Conservation (phyloP, 2,797 vertebrate genomes). For the Taenioides sp. region DNA sequence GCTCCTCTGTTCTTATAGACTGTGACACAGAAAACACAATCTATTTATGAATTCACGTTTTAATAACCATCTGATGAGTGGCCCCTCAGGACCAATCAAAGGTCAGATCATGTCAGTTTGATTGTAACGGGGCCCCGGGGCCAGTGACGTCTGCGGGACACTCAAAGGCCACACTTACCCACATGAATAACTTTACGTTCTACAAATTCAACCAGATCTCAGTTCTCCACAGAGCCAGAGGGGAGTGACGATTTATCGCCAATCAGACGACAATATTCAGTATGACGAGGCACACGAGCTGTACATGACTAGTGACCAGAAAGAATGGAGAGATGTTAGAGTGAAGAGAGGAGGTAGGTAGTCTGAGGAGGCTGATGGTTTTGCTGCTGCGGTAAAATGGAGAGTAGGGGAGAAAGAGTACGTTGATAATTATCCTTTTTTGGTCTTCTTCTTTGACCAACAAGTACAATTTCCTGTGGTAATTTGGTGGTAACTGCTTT, state of each 20-base stretch:
- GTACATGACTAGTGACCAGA: slow-evolving; percentile 83
- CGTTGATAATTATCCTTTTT: background rate
- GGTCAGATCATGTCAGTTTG: slow-evolving; percentile 63
- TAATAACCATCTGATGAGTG: slow-evolving; percentile 41
- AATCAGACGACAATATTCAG: slow-evolving; percentile 70
- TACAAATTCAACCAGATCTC: slow-evolving; percentile 52
- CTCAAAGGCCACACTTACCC: slow-evolving; percentile 61
- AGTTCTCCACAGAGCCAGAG: slow-evolving; percentile 48
- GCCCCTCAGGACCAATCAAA: slow-evolving; percentile 57
- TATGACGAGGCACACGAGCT: slow-evolving; percentile 7
- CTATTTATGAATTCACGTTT: slow-evolving; percentile 33
- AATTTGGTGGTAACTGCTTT: no score
- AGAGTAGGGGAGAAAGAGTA: background rate
- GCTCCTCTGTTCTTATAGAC: background rate
- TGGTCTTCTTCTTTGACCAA: background rate
- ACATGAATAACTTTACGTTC: slow-evolving; percentile 45
- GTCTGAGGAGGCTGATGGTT: background rate
- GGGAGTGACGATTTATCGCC: slow-evolving; percentile 24
- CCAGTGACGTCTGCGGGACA: slow-evolving; percentile 51
- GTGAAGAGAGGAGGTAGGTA: slow-evolving; percentile 27
- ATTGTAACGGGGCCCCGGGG: slow-evolving; percentile 39
- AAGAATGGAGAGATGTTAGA: slow-evolving; percentile 79
- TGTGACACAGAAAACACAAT: background rate
- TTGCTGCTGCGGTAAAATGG: background rate
- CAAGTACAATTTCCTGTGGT: no score